Evolutionary conservation across 2,113 vertebrate genomes (phyloP).

Genomic region (Hyla sarda): DNA sequence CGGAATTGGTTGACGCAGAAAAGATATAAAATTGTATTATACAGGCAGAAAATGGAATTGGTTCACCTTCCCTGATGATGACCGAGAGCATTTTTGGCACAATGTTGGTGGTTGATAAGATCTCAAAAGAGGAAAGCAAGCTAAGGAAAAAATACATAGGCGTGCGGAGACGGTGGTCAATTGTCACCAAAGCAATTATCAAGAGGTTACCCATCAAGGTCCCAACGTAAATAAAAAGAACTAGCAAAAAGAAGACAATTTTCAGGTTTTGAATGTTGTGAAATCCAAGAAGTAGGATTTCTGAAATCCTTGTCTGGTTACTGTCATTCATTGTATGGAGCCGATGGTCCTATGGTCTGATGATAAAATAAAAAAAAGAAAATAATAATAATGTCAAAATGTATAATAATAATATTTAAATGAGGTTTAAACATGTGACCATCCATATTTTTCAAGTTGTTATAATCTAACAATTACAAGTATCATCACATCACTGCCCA

Average conservation of each 20-base stretch:
- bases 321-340: conserved; percentile 29
- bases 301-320: conserved; percentile 14
- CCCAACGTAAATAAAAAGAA: conserved; percentile 20
- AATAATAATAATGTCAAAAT: too few relatives aligned
- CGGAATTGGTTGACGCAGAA: conserved; percentile 55
- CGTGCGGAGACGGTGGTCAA: neutral
- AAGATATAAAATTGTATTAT: conserved; percentile 61
- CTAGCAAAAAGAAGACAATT: neutral
- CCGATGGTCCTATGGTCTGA: neutral
- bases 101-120: conserved; percentile 60
- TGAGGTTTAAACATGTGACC: too few relatives aligned
- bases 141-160: conserved; percentile 54
- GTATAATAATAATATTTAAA: too few relatives aligned
- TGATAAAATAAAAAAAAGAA: too few relatives aligned
- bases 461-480: too few relatives aligned
- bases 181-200: conserved; percentile 13
- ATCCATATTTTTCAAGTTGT: too few relatives aligned
- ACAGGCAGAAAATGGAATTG: conserved; percentile 59
- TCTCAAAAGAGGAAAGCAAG: conserved; percentile 62
- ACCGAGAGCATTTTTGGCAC: conserved; percentile 63
- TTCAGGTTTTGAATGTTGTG: conserved; percentile 12
- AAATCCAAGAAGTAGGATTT: conserved; percentile 41
- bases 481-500: too few relatives aligned
- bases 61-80: conserved; percentile 58
- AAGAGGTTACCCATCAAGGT: conserved; percentile 36